Conservation (phyloP, 1,140 invertebrate genomes). For the Gonioctena quinquepunctata region DNA sequence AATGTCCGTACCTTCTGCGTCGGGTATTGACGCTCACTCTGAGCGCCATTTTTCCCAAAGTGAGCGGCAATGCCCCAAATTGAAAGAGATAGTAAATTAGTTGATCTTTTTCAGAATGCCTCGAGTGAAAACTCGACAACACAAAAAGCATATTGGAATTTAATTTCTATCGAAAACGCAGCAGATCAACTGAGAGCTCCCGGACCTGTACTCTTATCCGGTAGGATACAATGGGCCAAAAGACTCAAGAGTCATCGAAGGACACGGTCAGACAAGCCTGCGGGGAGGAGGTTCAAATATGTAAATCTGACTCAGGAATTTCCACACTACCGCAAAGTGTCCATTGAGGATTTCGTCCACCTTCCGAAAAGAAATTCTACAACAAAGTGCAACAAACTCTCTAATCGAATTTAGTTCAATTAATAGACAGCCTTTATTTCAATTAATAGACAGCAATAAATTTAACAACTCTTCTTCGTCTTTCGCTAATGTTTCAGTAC, state of each 20-base stretch:
- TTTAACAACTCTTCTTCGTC: neutral
- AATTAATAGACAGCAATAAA: neutral
- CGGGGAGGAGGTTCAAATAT: too few species aligned
- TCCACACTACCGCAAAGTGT: too few species aligned
- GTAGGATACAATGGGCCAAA: too few species aligned
- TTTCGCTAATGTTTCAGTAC: neutral
- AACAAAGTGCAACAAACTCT: neutral
- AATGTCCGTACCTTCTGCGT: neutral
- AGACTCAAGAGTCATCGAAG: too few species aligned
- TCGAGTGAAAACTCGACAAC: neutral
- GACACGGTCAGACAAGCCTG: too few species aligned
- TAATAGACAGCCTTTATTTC: neutral
- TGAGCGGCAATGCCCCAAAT: neutral
- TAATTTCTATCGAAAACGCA: neutral
- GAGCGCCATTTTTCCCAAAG: neutral
- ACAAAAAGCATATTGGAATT: neutral
- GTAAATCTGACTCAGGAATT: too few species aligned
- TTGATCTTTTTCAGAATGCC: neutral
- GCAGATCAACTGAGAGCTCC: too few species aligned
- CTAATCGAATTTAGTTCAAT: neutral
- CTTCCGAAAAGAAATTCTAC: neutral
- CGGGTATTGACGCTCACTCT: neutral
- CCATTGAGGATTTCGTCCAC: too few species aligned
- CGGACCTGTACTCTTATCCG: too few species aligned
- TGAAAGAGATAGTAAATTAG: neutral